phyloP scores from a whole-genome alignment of 2,797 vertebrate genomes.

The Enteromius viviparus region DNA sequence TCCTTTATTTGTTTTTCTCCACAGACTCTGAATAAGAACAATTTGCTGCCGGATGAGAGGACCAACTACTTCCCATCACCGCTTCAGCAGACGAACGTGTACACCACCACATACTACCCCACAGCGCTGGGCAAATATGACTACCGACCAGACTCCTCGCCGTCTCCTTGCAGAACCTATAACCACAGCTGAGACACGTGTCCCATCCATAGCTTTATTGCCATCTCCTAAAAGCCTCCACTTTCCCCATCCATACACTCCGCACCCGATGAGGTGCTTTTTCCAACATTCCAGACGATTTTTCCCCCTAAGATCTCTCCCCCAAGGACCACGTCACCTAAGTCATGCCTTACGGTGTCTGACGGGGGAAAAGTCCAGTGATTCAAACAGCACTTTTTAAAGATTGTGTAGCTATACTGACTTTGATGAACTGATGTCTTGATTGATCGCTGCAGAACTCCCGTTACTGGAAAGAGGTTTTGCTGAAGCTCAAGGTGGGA shows the following conservation, averaged over 20 bases:
- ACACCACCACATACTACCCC: slow-evolving; percentile 98
- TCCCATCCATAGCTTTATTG: slow-evolving; percentile 39
- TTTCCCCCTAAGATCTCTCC: slow-evolving; percentile 7
- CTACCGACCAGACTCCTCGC: slow-evolving; percentile 93
- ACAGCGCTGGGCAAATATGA: slow-evolving; percentile 91
- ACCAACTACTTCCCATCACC: slow-evolving; percentile 91
- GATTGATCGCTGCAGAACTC: slow-evolving; percentile 46
- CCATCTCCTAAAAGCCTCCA: slow-evolving; percentile 40
- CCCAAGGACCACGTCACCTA: slow-evolving; percentile 48
- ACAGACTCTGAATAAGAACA: slow-evolving; percentile 98
- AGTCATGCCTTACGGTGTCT: slow-evolving; percentile 47
- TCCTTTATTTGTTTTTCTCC: slow-evolving; percentile 51
- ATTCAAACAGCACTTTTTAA: slow-evolving; percentile 50
- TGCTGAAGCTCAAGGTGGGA: slow-evolving; percentile 19
- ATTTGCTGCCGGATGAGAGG: slow-evolving; percentile 93
- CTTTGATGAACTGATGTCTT: slow-evolving; percentile 48
- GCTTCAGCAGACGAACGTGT: slow-evolving; percentile 95
- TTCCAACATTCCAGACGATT: slow-evolving; percentile 52
- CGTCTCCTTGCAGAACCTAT: slow-evolving; percentile 95
- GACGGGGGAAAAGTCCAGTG: slow-evolving; percentile 28
- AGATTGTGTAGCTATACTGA: slow-evolving; percentile 60
- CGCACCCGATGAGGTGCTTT: slow-evolving; percentile 43
- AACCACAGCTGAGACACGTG: slow-evolving; percentile 87
- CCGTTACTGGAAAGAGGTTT: slow-evolving; percentile 29
- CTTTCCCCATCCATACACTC: slow-evolving; percentile 36